Conservation (phyloP, 1,140 invertebrate genomes). For the Lerema accius region DNA sequence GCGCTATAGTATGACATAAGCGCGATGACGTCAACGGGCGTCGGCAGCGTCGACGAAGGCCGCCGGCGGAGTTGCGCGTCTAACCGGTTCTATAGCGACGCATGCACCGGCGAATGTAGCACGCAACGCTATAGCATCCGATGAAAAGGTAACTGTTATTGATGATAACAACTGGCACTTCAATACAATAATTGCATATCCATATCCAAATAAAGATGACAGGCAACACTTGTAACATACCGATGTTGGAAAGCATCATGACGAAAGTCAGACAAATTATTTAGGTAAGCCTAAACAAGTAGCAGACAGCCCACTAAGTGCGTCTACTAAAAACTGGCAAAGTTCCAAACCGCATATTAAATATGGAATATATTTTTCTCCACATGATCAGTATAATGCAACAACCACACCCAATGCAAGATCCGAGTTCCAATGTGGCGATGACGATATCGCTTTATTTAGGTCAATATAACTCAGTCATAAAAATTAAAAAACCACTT, state of each 20-base stretch:
- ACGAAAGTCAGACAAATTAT: not conserved
- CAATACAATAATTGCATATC: not conserved
- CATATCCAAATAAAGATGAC: conserved; percentile 6
- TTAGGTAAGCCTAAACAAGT: not conserved
- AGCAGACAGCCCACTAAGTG: conserved; percentile 8
- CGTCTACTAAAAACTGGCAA: conserved; percentile 9
- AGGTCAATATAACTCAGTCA: conserved; percentile 72
- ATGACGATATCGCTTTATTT: conserved; percentile 74
- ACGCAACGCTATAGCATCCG: conserved; percentile 35
- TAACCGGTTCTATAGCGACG: conserved; percentile 61
- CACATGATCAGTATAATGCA: conserved; percentile 44
- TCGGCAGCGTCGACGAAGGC: conserved; percentile 67
- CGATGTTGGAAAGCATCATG: not conserved
- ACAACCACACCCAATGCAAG: conserved; percentile 60
- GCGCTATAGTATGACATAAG: conserved; percentile 71
- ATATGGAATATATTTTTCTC: conserved; percentile 19
- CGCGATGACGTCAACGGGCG: conserved; percentile 74
- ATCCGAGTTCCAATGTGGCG: conserved; percentile 48
- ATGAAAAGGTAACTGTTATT: conserved; percentile 19
- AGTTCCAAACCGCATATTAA: conserved; percentile 12
- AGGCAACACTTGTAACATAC: not conserved
- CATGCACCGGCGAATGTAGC: conserved; percentile 46
- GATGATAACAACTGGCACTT: not conserved
- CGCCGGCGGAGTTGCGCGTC: conserved; percentile 54
- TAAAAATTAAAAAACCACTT: conserved; percentile 63